Conservation (phyloP, 37 sponge, comb jelly and placozoan species). For the Chondrosia reniformis region DNA sequence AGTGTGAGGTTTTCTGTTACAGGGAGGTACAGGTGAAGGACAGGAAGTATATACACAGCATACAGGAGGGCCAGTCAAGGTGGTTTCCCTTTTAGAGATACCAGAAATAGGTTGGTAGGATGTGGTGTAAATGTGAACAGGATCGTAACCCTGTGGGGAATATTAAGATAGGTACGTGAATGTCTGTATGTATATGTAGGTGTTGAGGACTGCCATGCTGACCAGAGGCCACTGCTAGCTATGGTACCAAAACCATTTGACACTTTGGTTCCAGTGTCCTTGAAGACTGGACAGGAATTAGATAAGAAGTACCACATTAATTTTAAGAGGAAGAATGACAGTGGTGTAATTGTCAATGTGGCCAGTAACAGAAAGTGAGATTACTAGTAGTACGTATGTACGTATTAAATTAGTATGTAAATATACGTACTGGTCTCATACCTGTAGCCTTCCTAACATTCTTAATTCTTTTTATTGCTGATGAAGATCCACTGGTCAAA, state of each 20-base stretch:
- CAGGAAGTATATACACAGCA: constrained; percentile 49
- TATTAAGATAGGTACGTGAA: background rate
- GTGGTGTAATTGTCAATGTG: background rate
- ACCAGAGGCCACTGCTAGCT: constrained; percentile 68
- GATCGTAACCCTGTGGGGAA: background rate
- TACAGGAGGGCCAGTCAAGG: constrained; percentile 45
- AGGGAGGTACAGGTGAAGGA: constrained; percentile 68
- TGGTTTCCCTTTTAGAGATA: constrained; percentile 55
- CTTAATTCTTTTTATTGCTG: too few relatives aligned
- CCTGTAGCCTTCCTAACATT: too few relatives aligned
- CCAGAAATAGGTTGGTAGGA: constrained; percentile 35
- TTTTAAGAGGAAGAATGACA: background rate
- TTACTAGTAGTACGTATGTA: background rate
- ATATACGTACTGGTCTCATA: too few relatives aligned
- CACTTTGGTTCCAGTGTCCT: constrained; percentile 19
- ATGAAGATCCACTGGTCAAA: too few relatives aligned
- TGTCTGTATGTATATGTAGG: background rate
- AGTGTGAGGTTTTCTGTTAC: background rate
- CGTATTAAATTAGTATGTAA: too few relatives aligned
- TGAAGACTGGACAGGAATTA: constrained; percentile 23
- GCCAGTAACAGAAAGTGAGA: background rate
- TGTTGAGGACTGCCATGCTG: constrained; percentile 34
- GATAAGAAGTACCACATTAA: background rate
- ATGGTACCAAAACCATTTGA: constrained; percentile 45
- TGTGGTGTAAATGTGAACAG: background rate